A percentile compares a stretch with the other conserved stretches of the same genome.
These are phyloP conservation scores for Blastobasis adustella DNA, from an alignment of 2,888 invertebrate species.

Conservation along the genomic window DNA sequence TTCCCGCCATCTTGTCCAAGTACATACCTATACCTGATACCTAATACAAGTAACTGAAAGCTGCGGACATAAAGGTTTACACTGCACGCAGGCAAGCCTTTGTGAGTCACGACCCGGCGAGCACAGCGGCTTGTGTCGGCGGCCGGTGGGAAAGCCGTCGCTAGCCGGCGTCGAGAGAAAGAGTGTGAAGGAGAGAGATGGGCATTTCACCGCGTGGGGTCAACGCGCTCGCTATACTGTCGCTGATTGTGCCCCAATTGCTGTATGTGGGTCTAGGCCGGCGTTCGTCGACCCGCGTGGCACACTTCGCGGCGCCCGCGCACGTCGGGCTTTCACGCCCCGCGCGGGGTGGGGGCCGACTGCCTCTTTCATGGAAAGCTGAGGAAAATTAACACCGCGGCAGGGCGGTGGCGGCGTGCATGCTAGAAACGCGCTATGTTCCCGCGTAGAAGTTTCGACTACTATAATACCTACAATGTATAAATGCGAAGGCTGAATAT, in stretches of 20 bases:
- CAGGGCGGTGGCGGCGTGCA: too few relatives aligned
- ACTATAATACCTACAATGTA: too few relatives aligned
- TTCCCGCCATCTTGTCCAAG: too few relatives aligned
- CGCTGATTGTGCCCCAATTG: slow-evolving; percentile 75
- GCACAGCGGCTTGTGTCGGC: slow-evolving; percentile 14
- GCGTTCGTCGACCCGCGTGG: slow-evolving; percentile 72
- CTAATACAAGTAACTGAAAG: too few relatives aligned
- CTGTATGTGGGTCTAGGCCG: slow-evolving; percentile 74
- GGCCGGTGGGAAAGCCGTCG: slow-evolving; percentile 54
- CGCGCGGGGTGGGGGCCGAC: slow-evolving; percentile 44
- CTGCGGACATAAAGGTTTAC: too few relatives aligned
- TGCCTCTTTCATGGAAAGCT: slow-evolving; percentile 51
- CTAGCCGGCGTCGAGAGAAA: slow-evolving; percentile 59
- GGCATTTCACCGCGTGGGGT: slow-evolving; percentile 71
- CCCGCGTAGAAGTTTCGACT: too few relatives aligned
- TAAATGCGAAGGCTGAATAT: too few relatives aligned
- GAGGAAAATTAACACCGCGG: slow-evolving; percentile 36
- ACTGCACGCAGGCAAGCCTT: background rate
- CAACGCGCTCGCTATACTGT: slow-evolving; percentile 70
- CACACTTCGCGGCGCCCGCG: slow-evolving; percentile 66
- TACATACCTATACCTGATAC: too few relatives aligned
- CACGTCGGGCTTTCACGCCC: slow-evolving; percentile 68
- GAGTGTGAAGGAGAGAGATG: slow-evolving; percentile 70
- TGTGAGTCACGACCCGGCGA: slow-evolving; percentile 14
- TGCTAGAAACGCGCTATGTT: too few relatives aligned